Percentiles rank a stretch among this genome's conserved stretches.
phyloP scores from a whole-genome alignment of 2,113 vertebrate genomes.

The Erpornis zantholeuca region DNA sequence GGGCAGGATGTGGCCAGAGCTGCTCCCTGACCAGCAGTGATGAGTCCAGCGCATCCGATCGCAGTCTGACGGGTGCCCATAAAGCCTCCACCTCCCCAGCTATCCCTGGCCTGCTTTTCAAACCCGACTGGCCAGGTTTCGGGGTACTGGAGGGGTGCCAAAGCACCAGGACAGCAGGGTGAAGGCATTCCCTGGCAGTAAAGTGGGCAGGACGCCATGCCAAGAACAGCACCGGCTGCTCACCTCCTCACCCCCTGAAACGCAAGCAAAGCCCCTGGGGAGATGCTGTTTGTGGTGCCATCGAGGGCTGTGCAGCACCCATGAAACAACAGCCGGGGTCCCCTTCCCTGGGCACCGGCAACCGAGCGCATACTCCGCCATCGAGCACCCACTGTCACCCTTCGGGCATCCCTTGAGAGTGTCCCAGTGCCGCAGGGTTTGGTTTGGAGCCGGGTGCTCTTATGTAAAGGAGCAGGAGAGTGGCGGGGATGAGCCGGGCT shows the following conservation, averaged over 20 bases:
- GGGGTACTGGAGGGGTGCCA: background rate
- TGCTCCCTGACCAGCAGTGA: background rate
- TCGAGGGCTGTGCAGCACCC: background rate
- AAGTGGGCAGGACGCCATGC: fast-evolving
- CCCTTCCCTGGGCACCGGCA: fast-evolving
- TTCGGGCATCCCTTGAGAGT: background rate
- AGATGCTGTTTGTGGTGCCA: background rate
- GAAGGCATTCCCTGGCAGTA: background rate
- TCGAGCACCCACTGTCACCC: fast-evolving
- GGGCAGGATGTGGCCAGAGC: background rate
- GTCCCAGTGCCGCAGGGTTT: background rate
- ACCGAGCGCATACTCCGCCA: fast-evolving
- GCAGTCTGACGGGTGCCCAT: background rate
- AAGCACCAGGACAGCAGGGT: background rate
- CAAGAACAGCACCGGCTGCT: background rate
- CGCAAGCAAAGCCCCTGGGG: fast-evolving
- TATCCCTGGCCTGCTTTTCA: background rate
- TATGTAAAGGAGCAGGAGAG: background rate
- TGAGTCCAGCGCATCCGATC: background rate
- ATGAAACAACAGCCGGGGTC: fast-evolving
- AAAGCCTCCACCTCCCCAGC: background rate
- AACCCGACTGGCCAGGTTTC: fast-evolving
- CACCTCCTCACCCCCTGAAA: background rate
- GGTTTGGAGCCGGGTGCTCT: background rate
- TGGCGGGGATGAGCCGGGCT: background rate